A percentile compares a stretch with the other conserved stretches of the same genome.
These are phyloP conservation scores for Philonicus albiceps DNA, from an alignment of 2,888 invertebrate species.

Conservation along the genomic window DNA sequence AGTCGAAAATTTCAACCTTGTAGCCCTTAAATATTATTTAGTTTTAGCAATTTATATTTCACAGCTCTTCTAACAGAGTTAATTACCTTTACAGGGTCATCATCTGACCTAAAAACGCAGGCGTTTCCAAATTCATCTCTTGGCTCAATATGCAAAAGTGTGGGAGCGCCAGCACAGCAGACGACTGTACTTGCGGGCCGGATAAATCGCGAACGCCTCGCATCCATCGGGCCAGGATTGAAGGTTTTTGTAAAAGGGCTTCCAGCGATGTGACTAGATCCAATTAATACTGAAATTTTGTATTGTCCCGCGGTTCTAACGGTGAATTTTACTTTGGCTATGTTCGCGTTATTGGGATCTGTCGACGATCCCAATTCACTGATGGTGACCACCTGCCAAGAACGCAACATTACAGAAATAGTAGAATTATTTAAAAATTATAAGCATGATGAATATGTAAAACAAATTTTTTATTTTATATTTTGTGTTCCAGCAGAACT, in stretches of 20 bases:
- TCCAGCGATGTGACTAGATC: constrained; percentile 80
- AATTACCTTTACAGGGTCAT: constrained; percentile 69
- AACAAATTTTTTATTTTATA: too few relatives aligned
- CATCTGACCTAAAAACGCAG: constrained; percentile 71
- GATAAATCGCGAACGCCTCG: constrained; percentile 82
- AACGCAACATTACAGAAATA: background rate
- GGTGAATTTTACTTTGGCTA: constrained; percentile 89
- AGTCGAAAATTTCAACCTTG: constrained; percentile 68
- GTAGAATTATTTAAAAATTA: too few relatives aligned
- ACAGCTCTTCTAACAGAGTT: background rate
- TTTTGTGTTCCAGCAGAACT: too few relatives aligned
- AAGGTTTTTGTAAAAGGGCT: constrained; percentile 87
- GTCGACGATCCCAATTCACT: constrained; percentile 87
- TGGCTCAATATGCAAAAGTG: constrained; percentile 85
- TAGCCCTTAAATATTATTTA: constrained; percentile 67
- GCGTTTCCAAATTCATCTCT: constrained; percentile 89
- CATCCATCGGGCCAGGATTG: constrained; percentile 83
- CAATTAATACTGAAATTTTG: constrained; percentile 84
- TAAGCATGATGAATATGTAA: too few relatives aligned
- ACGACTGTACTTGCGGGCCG: constrained; percentile 85
- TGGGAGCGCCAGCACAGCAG: constrained; percentile 78
- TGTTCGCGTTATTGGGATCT: constrained; percentile 84
- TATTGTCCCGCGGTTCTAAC: constrained; percentile 91
- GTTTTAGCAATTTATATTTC: background rate
- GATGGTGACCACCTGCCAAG: constrained; percentile 76